Evolutionary conservation across 2,113 vertebrate genomes (phyloP).

Genomic region (Tachysurus fulvidraco): DNA sequence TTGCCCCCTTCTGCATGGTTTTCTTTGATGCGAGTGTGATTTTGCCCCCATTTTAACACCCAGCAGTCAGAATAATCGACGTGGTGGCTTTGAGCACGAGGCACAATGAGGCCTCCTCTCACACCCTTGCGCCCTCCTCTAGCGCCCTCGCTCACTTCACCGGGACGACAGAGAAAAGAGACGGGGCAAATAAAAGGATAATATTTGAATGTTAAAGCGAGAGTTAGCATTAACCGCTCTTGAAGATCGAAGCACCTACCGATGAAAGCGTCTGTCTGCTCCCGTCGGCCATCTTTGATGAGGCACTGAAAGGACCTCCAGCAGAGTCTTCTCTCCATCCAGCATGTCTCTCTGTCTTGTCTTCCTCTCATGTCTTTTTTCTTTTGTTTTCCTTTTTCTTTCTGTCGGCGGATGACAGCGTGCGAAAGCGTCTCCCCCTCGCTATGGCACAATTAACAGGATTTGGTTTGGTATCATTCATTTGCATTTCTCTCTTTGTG

Average conservation of each 20-base stretch:
- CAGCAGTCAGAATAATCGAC: slow-evolving; percentile 18
- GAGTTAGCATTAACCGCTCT: background rate
- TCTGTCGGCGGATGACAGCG: background rate
- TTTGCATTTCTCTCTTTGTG: slow-evolving; percentile 30
- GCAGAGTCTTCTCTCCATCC: slow-evolving; percentile 1
- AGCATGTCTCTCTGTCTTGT: background rate
- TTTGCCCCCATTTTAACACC: background rate
- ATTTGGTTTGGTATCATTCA: slow-evolving; percentile 33
- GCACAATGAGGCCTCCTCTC: slow-evolving; percentile 23
- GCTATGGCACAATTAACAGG: slow-evolving; percentile 23
- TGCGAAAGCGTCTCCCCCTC: background rate
- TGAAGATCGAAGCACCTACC: slow-evolving; percentile 30
- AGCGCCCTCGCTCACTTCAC: background rate
- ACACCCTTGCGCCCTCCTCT: background rate
- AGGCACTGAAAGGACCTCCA: background rate
- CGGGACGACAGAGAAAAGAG: background rate
- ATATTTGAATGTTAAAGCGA: slow-evolving; percentile 42
- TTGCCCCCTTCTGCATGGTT: background rate
- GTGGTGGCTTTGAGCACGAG: slow-evolving; percentile 12
- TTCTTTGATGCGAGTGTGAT: slow-evolving; percentile 15
- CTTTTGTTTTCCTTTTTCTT: background rate
- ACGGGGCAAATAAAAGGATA: slow-evolving; percentile 38
- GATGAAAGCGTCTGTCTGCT: background rate
- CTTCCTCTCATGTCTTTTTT: slow-evolving; percentile 23
- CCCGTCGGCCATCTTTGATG: slow-evolving; percentile 30